phyloP scores from a whole-genome alignment of 2,888 invertebrate genomes.

The Octodonta nipae region DNA sequence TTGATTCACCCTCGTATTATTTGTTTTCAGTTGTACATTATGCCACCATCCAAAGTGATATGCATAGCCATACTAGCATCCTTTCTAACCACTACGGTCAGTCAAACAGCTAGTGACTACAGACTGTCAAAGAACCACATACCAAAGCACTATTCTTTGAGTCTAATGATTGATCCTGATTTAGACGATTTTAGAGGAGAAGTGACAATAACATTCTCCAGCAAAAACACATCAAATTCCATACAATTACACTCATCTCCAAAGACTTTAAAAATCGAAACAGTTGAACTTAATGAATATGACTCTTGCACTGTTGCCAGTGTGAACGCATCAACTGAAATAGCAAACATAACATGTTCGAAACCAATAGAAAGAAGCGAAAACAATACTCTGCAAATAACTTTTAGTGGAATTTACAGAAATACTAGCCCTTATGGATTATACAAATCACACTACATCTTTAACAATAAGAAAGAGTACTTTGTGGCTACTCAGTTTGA shows the following conservation, averaged over 20 bases:
- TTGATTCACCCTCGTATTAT: no score
- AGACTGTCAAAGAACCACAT: no score
- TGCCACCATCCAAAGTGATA: no score
- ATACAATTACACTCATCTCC: constrained; percentile 7
- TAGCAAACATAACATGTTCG: constrained; percentile 6
- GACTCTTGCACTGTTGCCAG: constrained; percentile 2
- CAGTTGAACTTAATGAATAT: not conserved
- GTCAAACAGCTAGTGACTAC: no score
- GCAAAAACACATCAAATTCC: not conserved
- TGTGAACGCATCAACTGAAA: constrained; percentile 5
- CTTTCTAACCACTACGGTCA: no score
- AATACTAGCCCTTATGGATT: no score
- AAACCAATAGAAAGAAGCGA: no score
- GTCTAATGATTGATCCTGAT: constrained; percentile 12
- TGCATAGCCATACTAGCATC: no score
- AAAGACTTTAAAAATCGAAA: no score
- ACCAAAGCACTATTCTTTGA: constrained; percentile 42
- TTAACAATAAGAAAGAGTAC: constrained; percentile 29
- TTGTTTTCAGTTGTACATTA: no score
- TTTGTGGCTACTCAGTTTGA: constrained; percentile 58
- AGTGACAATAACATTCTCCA: constrained; percentile 8
- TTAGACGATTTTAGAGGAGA: constrained; percentile 8
- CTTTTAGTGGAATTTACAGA: no score
- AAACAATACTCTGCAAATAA: no score
- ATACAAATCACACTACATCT: constrained; percentile 29